phyloP scores from a whole-genome alignment of 2,888 invertebrate genomes.

The Drosophila cognata region DNA sequence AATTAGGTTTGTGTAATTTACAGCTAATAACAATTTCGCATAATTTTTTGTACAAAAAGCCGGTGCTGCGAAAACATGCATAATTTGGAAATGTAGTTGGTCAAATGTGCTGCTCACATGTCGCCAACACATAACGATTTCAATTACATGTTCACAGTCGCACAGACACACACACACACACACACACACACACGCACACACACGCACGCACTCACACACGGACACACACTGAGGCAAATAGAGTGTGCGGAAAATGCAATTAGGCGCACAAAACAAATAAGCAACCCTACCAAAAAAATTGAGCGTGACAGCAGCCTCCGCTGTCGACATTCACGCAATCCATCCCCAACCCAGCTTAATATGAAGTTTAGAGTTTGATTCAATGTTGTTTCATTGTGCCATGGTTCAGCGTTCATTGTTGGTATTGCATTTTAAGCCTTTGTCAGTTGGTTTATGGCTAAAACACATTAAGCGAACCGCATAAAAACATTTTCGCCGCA shows the following conservation, averaged over 20 bases:
- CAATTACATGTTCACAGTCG: conserved; percentile 51
- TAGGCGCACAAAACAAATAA: conserved; percentile 72
- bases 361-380: conserved; percentile 31
- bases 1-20: not conserved
- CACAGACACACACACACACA: conserved; percentile 21
- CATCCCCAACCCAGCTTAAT: not conserved
- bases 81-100: conserved; percentile 19
- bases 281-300: conserved; percentile 34
- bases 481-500: conserved; percentile 74
- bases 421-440: conserved; percentile 53
- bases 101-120: conserved; percentile 60
- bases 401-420: conserved; percentile 37
- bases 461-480: conserved; percentile 81
- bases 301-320: not conserved
- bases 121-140: conserved; percentile 42
- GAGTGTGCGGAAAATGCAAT: conserved; percentile 66
- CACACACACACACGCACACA: conserved; percentile 9
- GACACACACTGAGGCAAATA: conserved; percentile 2
- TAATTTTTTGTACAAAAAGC: no score
- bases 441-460: conserved; percentile 74
- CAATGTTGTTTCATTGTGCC: conserved; percentile 24
- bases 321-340: not conserved
- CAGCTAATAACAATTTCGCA: not conserved
- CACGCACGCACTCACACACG: conserved; percentile 18
- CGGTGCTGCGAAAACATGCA: conserved; percentile 15